Base-by-base conservation (phyloP, 2,888 invertebrate genomes). In the Tenthredo mesomela region DNA sequence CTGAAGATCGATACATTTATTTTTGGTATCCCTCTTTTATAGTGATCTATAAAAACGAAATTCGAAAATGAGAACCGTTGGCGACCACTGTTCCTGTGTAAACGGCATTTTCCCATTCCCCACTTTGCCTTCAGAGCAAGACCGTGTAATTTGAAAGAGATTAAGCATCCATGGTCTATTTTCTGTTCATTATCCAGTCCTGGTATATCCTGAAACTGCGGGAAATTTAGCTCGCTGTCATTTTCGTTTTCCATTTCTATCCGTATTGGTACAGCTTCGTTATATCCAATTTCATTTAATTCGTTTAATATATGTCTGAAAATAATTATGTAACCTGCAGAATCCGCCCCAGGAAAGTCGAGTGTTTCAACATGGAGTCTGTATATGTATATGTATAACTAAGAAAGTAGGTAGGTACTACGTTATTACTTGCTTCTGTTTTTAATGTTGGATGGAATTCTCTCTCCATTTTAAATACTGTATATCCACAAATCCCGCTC, bases 91-190 rank as follows among this genome's bases (percentile, higher is more conserved):
- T 73, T 43, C 21, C 67, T 33, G 67, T 67, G 67, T 43, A 43
- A 40, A 73, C n/a, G 15, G 25, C 15, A 5, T 33, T 54, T 50
- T 18, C 18, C 50, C 54, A 9, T 77, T 54, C 25, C 18, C 77
- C n/a, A 54, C 7, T 61, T 25, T n/a, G n/a, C 50, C 10, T 58
- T 33, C 10, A 18, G 7, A 80, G 6, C 40, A 61, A 80, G 40
- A 80, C 80, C 58, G 61, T 40, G 58, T 80, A 80, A 61, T 80
- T 80, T 80, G 50, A 61, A 58, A 40, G 80, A 40, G 40, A 80
- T 58, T 58, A 61, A 80, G 80, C 54, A 80, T 80, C 80, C 40
- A 33, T 37, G 29, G 80, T 80, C 21, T 61, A 58, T 61, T 80
- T 40, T 80, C 80, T 25, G 37, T 61, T 15, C 61, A 80, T 80